Evolutionary conservation across 2,888 invertebrate genomes (phyloP), one percentile per base, ranked within the genome.

Genomic region (Hirtodrosophila confusa): DNA sequence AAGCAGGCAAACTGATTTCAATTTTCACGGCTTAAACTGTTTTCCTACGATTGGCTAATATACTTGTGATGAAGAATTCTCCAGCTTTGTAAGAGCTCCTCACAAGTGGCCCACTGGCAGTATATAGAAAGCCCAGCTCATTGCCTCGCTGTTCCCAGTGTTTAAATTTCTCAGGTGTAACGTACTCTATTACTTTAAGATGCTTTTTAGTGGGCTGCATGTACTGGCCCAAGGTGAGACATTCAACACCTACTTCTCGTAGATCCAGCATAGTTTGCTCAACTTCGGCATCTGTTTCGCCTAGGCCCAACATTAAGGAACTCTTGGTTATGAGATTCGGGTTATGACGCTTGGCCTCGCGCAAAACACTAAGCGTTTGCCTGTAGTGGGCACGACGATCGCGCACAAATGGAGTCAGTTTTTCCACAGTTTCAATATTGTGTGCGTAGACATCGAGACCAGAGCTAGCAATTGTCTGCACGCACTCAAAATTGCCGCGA

Each of bases 191-290:
- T 0, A 98, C 96, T 92, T 97, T 97, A 27, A 99, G 93, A 91
- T 99, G 99, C 7, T 96, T 93, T 89, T 98, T 99, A 0, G 99
- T 99, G 0, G 99, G 99, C 91, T 99, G 99, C 99, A 99, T 99
- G 92, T 99, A 99, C 89, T 99, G 99, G 0, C 99, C 99, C 4
- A 99, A 93, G 0, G 99, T 99, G 0, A 99, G 91, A 90, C 99
- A 99, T 91, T 99, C 99, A 0, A 99, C 99, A 35, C 95, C 96
- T 0, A 93, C 94, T 27, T 92, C 92, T 57, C 96, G 94, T 45
- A 99, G 93, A 92, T 99, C 98, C 92, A 94, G 94, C 94, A 99
- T 93, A 1, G 98, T 97, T 91, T 95, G 95, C 85, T 95, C 93
- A 6, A 99, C 94, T 93, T 98, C 96, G 39, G 94, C 94, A 86